These are phyloP conservation scores for Henicopernis longicauda DNA, from an alignment of 2,113 vertebrate species.

Conservation along the genomic window DNA sequence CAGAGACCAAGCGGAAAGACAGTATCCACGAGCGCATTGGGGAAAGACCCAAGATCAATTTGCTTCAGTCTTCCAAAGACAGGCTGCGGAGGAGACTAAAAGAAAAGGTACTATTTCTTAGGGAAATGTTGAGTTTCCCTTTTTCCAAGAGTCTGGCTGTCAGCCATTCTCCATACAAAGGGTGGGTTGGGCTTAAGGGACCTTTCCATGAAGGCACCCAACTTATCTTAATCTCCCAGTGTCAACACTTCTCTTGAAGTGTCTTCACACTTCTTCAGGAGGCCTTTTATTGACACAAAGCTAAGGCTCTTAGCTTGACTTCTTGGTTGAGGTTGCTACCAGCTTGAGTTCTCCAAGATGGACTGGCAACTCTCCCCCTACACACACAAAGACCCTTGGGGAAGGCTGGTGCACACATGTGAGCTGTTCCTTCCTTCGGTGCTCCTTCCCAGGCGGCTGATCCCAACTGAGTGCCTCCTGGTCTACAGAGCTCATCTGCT, in stretches of 20 bases:
- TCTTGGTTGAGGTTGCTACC: background rate
- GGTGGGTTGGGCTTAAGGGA: background rate
- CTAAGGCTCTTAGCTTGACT: background rate
- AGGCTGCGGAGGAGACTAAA: conserved; percentile 91
- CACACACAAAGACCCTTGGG: background rate
- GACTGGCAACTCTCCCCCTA: background rate
- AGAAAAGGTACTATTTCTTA: conserved; percentile 82
- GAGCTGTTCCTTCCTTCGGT: no score
- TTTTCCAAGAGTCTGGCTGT: background rate
- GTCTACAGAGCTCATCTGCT: background rate
- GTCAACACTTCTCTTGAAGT: background rate
- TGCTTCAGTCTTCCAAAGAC: conserved; percentile 97
- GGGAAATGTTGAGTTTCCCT: background rate
- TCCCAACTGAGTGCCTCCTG: background rate
- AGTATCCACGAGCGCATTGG: conserved; percentile 56
- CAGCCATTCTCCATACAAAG: background rate
- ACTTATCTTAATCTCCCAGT: background rate
- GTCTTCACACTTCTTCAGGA: background rate
- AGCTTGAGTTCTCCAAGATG: background rate
- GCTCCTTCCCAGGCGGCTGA: background rate
- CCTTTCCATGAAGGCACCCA: background rate
- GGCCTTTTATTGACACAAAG: background rate
- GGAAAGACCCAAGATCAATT: conserved; percentile 83
- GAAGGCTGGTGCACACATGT: background rate
- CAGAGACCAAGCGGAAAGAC: conserved; percentile 69